Evolutionary conservation across 2,797 vertebrate species (phyloP).

Genomic region (Gadopsis marmoratus): DNA sequence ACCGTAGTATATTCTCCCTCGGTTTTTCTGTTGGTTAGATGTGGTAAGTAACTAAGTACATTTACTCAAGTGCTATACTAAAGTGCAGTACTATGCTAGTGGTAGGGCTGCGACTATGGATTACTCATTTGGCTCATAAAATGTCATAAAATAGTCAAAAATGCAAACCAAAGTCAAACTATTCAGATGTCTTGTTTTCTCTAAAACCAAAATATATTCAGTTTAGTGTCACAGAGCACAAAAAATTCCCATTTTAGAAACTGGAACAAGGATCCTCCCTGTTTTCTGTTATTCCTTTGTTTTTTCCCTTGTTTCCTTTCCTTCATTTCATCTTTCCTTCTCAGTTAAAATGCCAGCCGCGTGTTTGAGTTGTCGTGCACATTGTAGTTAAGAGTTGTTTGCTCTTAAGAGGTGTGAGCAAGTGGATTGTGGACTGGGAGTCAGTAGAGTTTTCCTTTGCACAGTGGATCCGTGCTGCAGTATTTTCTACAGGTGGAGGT

Average conservation of each 20-base stretch:
- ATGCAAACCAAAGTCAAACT: neutral
- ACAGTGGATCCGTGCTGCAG: neutral
- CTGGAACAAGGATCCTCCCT: neutral
- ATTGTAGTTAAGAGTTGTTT: neutral
- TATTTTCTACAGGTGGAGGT: neutral
- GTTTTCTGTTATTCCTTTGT: neutral
- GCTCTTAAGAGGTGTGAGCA: neutral
- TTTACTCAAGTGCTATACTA: neutral
- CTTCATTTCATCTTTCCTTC: neutral
- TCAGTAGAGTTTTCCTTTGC: neutral
- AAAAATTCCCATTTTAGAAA: neutral
- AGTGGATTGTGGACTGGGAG: neutral
- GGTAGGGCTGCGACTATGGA: too few species aligned
- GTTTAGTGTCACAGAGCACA: neutral
- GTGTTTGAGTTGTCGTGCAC: neutral
- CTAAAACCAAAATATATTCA: neutral
- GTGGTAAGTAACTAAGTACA: neutral
- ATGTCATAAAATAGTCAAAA: neutral
- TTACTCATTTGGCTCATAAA: neutral
- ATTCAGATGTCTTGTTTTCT: neutral
- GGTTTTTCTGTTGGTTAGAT: neutral
- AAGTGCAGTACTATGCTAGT: neutral
- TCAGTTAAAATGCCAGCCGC: neutral
- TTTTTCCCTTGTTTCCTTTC: neutral
- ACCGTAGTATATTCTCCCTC: fast-evolving